These are phyloP conservation scores for Drosophila basisetae DNA, from an alignment of 2,888 invertebrate genomes.

Conservation along the genomic window DNA sequence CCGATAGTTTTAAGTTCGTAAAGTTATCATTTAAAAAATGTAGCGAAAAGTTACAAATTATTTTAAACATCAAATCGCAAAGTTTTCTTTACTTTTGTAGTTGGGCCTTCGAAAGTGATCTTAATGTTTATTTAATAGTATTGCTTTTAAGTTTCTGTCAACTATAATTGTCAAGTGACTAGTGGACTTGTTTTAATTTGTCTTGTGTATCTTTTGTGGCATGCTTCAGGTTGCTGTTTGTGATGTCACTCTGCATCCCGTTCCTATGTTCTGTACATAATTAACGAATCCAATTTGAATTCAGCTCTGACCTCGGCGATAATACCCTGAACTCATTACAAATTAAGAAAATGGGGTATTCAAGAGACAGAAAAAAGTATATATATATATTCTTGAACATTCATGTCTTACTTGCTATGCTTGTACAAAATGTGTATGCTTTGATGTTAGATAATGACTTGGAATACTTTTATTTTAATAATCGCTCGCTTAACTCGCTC, in stretches of 20 bases:
- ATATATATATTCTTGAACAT: not conserved
- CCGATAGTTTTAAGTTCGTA: not conserved
- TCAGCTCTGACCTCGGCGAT: not conserved
- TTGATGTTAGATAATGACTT: not conserved
- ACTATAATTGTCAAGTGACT: not conserved
- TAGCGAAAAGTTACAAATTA: not conserved
- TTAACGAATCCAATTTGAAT: not conserved
- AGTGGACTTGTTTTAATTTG: not conserved
- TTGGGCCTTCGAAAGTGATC: not conserved
- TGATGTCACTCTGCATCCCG: not conserved
- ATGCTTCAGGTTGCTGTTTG: not conserved
- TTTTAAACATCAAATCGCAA: not conserved
- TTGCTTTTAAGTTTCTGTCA: not conserved
- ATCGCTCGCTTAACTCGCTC: slow-evolving; percentile 5
- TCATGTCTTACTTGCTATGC: not conserved
- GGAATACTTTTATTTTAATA: slow-evolving; percentile 2
- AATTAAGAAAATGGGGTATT: not conserved
- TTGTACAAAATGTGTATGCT: not conserved
- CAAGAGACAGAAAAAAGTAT: not conserved
- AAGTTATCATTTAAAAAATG: not conserved
- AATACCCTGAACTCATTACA: not conserved
- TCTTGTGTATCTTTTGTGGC: not conserved
- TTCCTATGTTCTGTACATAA: not conserved
- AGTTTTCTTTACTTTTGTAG: not conserved
- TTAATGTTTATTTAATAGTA: not conserved